A percentile compares a stretch with the other conserved stretches of the same genome.
Evolutionary conservation across 1,140 invertebrate genomes (phyloP).

Genomic region (Scaptodrosophila lebanonensis): DNA sequence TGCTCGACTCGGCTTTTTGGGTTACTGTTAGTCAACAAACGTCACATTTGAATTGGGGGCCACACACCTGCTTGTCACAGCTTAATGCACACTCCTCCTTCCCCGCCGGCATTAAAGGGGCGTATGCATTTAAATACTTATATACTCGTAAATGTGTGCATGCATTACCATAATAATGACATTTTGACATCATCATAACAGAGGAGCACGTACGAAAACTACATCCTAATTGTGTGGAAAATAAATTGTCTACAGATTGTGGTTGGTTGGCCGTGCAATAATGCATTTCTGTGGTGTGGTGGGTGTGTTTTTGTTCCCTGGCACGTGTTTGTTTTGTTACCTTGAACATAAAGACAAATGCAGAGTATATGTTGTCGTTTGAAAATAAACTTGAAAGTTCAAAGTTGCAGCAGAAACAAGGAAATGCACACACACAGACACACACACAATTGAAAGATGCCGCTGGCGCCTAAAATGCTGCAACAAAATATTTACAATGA

Average conservation of each 20-base stretch:
- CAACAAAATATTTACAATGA: slow-evolving; percentile 40
- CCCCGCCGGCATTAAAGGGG: too few species aligned
- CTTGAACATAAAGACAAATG: slow-evolving; percentile 3
- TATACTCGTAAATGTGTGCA: slow-evolving; percentile 18
- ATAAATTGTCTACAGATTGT: slow-evolving; percentile 31
- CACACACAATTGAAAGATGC: slow-evolving; percentile 6
- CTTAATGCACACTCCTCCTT: too few species aligned
- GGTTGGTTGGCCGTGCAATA: slow-evolving; percentile 7
- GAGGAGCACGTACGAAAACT: slow-evolving; percentile 26
- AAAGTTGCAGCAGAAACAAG: slow-evolving; percentile 20
- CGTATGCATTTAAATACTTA: too few species aligned
- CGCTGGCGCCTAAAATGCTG: slow-evolving; percentile 5
- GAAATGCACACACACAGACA: neutral
- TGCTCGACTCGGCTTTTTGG: too few species aligned
- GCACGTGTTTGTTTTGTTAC: neutral
- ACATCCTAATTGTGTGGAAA: slow-evolving; percentile 44
- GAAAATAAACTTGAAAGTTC: slow-evolving; percentile 28
- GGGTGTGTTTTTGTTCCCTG: neutral
- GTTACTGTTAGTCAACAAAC: too few species aligned
- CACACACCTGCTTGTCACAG: too few species aligned
- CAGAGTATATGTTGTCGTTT: slow-evolving; percentile 24
- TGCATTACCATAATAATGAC: slow-evolving; percentile 8
- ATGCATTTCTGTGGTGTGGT: neutral
- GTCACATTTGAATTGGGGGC: too few species aligned
- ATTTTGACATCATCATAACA: slow-evolving; percentile 19